Base-by-base conservation (phyloP, 2,113 vertebrate species). In the Etheostoma spectabile region DNA sequence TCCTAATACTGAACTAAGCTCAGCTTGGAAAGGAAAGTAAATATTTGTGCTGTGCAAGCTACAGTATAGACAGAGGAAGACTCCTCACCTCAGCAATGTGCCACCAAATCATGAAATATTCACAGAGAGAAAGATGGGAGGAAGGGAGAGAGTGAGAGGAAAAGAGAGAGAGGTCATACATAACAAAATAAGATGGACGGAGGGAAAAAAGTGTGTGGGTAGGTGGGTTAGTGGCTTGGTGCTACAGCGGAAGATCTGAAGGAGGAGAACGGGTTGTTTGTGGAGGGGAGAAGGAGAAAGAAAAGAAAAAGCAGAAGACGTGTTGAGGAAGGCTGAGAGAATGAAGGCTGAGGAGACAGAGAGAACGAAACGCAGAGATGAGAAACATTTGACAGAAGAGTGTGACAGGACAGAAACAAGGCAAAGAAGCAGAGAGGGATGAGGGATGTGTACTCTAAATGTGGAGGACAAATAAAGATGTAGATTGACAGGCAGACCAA, bases 81-180 rank as follows among this genome's bases (percentile, higher is more conserved):
- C 87, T 94, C 94, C 89, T 89, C 91, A 92, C 91, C 93, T 93
- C 91, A 93, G 89, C 92, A 90, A 88, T 89, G 84, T 88, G 94
- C 89, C 93, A 94, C 91, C 93, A 95, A 94, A 75, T 89, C 95
- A 98, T 99, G 92, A 99, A 99, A 99, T 97, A 99, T 99, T 97
- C 96, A 99, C 86, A 85, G 52, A 79, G 78, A 64, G 75, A 49
- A 76, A 82, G 84, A 87, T 14, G 68, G 73, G 68, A 85, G 82
- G 79, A 67, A 55, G 51, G 72, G 49, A 85, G 77, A 83, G 33
- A 38, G 45, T 48, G 16, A 63, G 52, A 73, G 56, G 70, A 5
- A 49, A n/a, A 62, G 75, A 85, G 78, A 79, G 88, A 89, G 80
- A 74, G 82, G 88, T 88, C 86, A 88, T 74, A 81, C 77, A 83